A percentile compares a stretch with the other conserved stretches of the same genome.
These are phyloP conservation scores for Parasteatoda tepidariorum DNA, from an alignment of 1,140 invertebrate genomes.

Conservation along the genomic window DNA sequence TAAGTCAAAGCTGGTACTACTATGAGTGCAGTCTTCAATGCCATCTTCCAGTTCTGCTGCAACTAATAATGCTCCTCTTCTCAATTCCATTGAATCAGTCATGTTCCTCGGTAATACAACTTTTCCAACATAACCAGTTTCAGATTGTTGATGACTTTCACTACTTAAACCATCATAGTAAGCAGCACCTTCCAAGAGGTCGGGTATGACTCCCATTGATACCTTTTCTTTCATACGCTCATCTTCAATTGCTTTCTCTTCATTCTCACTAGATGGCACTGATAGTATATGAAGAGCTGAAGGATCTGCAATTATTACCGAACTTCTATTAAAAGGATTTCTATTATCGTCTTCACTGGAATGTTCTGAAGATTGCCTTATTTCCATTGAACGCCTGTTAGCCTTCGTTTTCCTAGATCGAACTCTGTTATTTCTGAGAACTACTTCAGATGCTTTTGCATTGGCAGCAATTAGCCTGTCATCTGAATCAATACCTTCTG, in stretches of 20 bases:
- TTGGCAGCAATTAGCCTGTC: background rate
- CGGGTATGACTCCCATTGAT: conserved; percentile 43
- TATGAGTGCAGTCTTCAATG: conserved; percentile 67
- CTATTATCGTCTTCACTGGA: conserved; percentile 57
- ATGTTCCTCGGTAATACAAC: conserved; percentile 53
- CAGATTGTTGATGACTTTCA: background rate
- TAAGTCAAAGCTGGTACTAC: conserved; percentile 74
- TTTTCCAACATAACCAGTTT: conserved; percentile 43
- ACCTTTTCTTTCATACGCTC: conserved; percentile 61
- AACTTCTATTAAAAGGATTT: conserved; percentile 15
- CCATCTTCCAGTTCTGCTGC: conserved; percentile 58
- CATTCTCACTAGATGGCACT: conserved; percentile 41
- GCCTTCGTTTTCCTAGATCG: conserved; percentile 42
- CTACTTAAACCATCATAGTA: conserved; percentile 25
- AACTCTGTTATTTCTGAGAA: conserved; percentile 23
- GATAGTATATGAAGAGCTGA: background rate
- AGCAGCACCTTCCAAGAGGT: conserved; percentile 50
- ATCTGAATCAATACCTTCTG: conserved; percentile 42
- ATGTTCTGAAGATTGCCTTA: conserved; percentile 40
- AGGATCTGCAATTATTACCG: background rate
- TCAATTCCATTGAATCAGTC: conserved; percentile 70
- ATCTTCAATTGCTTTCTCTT: conserved; percentile 61
- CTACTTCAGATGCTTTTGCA: background rate
- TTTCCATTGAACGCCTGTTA: conserved; percentile 43
- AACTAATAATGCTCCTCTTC: conserved; percentile 70